Evolutionary conservation across 1,140 invertebrate genomes (phyloP).

Genomic region (Meteorus sp.): DNA sequence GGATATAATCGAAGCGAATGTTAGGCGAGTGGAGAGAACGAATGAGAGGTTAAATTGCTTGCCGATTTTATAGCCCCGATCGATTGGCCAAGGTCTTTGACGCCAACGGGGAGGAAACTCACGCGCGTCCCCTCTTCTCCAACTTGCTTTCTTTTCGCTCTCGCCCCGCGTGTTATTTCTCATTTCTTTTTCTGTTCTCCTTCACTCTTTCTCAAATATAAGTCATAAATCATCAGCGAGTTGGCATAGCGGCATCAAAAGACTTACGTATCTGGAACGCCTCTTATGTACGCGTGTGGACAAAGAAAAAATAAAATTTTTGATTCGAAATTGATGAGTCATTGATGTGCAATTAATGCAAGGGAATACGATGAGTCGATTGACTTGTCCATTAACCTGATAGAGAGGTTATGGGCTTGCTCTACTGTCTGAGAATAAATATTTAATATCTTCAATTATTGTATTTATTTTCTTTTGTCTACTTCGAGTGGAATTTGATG

Average conservation of each 20-base stretch:
- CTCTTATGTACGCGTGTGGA: background rate
- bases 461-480: too few relatives aligned
- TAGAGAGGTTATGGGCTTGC: too few relatives aligned
- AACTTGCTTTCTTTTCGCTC: too few relatives aligned
- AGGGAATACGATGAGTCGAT: background rate
- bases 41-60: constrained; percentile 16
- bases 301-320: too few relatives aligned
- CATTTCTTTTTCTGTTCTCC: background rate
- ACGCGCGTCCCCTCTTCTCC: background rate
- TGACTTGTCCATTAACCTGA: constrained; percentile 16
- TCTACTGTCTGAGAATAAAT: too few relatives aligned
- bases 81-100: constrained; percentile 16
- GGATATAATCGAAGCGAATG: constrained; percentile 16
- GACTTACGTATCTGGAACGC: constrained; percentile 7
- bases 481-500: too few relatives aligned
- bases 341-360: background rate
- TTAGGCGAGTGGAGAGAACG: constrained; percentile 9
- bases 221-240: constrained; percentile 14
- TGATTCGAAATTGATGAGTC: constrained; percentile 17
- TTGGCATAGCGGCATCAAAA: constrained; percentile 4
- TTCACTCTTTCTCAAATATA: background rate
- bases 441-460: too few relatives aligned
- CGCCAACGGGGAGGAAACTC: constrained; percentile 1
- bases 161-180: too few relatives aligned
- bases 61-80: constrained; percentile 20